A percentile compares a stretch with the other conserved stretches of the same genome.
Conservation (phyloP, 37 sponge, comb jelly and placozoan species). For the Petrosia ficiformis region DNA sequence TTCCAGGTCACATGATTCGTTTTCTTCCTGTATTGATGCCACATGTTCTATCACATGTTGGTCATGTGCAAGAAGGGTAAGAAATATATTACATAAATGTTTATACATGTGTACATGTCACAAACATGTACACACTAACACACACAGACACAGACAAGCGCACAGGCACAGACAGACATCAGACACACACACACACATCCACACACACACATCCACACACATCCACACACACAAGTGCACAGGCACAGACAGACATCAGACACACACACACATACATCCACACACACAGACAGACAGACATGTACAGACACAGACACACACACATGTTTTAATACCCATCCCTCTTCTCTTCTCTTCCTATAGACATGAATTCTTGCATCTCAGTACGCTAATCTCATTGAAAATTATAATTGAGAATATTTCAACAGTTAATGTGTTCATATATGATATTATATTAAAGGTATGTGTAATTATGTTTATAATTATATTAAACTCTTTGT, state of each 20-base stretch:
- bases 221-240: no score
- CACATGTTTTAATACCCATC: background rate
- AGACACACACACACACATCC: no score
- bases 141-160: no score
- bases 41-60: constrained; percentile 14
- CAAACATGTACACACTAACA: no score
- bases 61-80: background rate
- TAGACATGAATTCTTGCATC: constrained; percentile 19
- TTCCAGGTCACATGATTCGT: constrained; percentile 61
- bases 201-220: no score
- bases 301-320: background rate
- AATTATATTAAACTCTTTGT: background rate
- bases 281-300: background rate
- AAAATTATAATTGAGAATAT: constrained; percentile 27
- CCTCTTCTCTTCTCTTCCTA: background rate
- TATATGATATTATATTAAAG: no score
- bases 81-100: no score
- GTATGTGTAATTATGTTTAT: no score
- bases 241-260: no score
- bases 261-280: background rate
- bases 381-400: constrained; percentile 37
- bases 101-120: no score
- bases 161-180: no score
- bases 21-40: constrained; percentile 46
- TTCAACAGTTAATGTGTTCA: no score